These are phyloP conservation scores for Diglossa cyanea DNA, from an alignment of 2,797 vertebrate species.

Conservation along the genomic window DNA sequence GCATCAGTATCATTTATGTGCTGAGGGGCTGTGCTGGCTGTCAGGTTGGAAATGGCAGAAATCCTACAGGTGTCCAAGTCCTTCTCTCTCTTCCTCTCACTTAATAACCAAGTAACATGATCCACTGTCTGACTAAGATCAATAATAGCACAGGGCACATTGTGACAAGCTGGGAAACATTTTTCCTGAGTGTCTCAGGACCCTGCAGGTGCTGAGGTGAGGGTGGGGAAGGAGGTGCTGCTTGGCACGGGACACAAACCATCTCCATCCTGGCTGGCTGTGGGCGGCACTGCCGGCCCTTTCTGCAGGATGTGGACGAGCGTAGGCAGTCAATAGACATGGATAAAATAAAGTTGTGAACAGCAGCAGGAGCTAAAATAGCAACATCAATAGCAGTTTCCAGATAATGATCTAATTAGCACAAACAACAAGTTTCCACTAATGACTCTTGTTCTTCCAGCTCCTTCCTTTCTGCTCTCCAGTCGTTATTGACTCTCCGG, in stretches of 20 bases:
- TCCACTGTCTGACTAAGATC: not conserved
- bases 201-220: not conserved
- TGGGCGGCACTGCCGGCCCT: rapidly evolving
- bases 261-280: not conserved
- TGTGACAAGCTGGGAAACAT: not conserved
- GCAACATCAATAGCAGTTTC: conserved; percentile 50
- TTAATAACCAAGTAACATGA: not conserved
- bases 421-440: conserved; percentile 47
- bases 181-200: not conserved
- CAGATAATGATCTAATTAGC: conserved; percentile 66
- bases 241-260: not conserved
- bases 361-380: conserved; percentile 26
- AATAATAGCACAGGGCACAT: not conserved
- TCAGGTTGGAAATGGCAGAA: not conserved
- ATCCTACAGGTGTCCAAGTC: not conserved
- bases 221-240: not conserved
- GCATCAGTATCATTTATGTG: not conserved
- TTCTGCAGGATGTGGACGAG: not conserved
- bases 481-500: not conserved
- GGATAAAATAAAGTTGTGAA: conserved; percentile 21
- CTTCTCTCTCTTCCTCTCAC: not conserved
- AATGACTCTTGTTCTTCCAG: conserved; percentile 53
- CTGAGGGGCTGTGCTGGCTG: not conserved
- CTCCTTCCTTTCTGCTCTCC: conserved; percentile 34
- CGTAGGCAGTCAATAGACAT: not conserved